Conservation (phyloP, 2,797 vertebrate genomes). For the Sciaenops ocellatus region DNA sequence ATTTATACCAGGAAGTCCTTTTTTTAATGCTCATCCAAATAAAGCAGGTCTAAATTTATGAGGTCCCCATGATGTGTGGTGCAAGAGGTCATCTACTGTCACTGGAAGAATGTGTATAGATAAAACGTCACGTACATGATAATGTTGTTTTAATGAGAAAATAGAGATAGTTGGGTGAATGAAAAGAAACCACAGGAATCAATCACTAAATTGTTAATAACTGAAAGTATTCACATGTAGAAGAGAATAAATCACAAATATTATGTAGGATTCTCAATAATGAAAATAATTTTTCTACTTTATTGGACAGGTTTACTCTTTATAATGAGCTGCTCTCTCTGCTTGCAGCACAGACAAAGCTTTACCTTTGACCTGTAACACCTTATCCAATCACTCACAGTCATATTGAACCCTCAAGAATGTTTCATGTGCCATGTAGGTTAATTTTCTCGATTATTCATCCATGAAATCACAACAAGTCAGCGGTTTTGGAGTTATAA, state of each 20-base stretch:
- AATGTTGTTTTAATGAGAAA: conserved; percentile 42
- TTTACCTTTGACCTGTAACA: conserved; percentile 63
- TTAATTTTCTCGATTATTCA: conserved; percentile 70
- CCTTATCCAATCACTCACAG: conserved; percentile 56
- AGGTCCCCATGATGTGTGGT: conserved; percentile 41
- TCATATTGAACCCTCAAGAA: conserved; percentile 52
- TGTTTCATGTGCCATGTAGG: conserved; percentile 61
- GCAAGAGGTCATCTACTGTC: conserved; percentile 47
- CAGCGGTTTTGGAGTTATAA: conserved; percentile 67
- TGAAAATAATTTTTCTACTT: conserved; percentile 65
- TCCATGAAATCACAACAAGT: conserved; percentile 68
- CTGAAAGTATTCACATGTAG: conserved; percentile 18
- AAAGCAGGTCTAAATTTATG: conserved; percentile 42
- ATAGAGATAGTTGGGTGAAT: conserved; percentile 21
- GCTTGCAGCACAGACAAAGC: conserved; percentile 44
- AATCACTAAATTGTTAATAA: conserved; percentile 53
- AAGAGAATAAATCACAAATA: conserved; percentile 52
- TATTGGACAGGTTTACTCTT: conserved; percentile 47
- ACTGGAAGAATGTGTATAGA: conserved; percentile 33
- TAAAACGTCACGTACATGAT: conserved; percentile 22
- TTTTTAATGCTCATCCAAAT: conserved; percentile 66
- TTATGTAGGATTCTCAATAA: conserved; percentile 39
- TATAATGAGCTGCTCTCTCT: conserved; percentile 24
- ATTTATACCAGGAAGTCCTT: conserved; percentile 69
- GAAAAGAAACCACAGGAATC: conserved; percentile 49